Conservation (phyloP, 2,113 vertebrate genomes). For the Etheostoma cragini region DNA sequence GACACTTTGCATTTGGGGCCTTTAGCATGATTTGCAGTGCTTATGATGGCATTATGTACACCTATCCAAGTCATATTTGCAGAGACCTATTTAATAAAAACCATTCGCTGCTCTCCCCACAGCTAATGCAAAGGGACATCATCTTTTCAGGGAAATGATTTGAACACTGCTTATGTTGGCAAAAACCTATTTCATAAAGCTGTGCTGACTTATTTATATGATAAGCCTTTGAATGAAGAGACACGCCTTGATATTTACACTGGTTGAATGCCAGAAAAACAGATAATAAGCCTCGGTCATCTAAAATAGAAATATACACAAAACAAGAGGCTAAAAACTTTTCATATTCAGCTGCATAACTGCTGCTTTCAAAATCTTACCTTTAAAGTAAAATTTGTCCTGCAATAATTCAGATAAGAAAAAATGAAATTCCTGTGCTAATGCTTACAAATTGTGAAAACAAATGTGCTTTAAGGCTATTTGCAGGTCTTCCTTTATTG, state of each 20-base stretch:
- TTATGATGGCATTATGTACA: slow-evolving; percentile 78
- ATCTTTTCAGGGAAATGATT: slow-evolving; percentile 56
- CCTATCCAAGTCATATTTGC: slow-evolving; percentile 80
- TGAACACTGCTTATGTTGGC: slow-evolving; percentile 57
- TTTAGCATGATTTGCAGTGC: slow-evolving; percentile 68
- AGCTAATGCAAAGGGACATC: slow-evolving; percentile 78
- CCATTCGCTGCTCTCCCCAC: slow-evolving; percentile 84
- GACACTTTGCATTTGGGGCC: slow-evolving; percentile 20
- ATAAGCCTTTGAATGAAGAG: slow-evolving; percentile 62
- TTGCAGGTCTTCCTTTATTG: slow-evolving; percentile 55
- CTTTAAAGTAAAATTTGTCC: slow-evolving; percentile 59
- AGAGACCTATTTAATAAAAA: slow-evolving; percentile 77
- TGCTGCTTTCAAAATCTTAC: slow-evolving; percentile 53
- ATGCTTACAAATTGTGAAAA: slow-evolving; percentile 24
- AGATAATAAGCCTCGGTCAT: slow-evolving; percentile 46
- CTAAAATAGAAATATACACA: slow-evolving; percentile 48
- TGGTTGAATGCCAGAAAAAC: slow-evolving; percentile 53
- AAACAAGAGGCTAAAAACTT: slow-evolving; percentile 27
- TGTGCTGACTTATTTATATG: slow-evolving; percentile 57
- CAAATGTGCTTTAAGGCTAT: slow-evolving; percentile 41
- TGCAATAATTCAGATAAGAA: slow-evolving; percentile 53
- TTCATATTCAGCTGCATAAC: slow-evolving; percentile 32
- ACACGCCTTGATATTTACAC: slow-evolving; percentile 63
- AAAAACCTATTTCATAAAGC: slow-evolving; percentile 52
- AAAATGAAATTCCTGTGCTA: slow-evolving; percentile 32